Evolutionary conservation across 2,888 invertebrate species (phyloP).

Genomic region (Parnassius apollo): DNA sequence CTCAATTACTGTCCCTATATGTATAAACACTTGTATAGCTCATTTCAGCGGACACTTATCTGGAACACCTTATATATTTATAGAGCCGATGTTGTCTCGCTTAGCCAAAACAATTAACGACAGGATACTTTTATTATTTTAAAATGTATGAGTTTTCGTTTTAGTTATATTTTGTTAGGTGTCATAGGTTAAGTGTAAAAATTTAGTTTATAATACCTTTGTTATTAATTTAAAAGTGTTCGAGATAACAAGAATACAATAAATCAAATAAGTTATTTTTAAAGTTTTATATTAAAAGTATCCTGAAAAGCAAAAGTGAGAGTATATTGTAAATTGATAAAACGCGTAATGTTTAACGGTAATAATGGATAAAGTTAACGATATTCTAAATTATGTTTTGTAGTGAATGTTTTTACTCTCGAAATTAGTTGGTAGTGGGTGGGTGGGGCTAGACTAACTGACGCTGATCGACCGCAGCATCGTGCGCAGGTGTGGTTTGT

Average conservation of each 20-base stretch:
- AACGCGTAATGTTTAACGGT: conserved; percentile 37
- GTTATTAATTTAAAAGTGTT: conserved; percentile 7
- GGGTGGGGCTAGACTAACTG: neutral
- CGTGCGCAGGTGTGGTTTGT: neutral
- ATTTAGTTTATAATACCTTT: conserved; percentile 5
- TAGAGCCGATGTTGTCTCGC: conserved; percentile 12
- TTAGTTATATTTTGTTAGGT: conserved; percentile 9
- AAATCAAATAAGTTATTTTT: conserved; percentile 1
- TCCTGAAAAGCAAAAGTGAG: conserved; percentile 58
- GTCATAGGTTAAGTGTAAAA: conserved; percentile 7
- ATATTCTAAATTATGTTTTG: conserved; percentile 72
- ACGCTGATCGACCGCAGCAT: conserved; percentile 12
- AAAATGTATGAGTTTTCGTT: conserved; percentile 1
- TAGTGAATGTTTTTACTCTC: conserved; percentile 68
- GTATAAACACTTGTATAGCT: conserved; percentile 14
- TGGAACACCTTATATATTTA: neutral
- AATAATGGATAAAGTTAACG: conserved; percentile 47
- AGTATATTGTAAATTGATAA: conserved; percentile 48
- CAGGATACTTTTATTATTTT: conserved; percentile 23
- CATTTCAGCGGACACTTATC: conserved; percentile 5
- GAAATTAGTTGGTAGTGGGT: conserved; percentile 44
- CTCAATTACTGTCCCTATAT: conserved; percentile 57
- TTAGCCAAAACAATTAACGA: conserved; percentile 9
- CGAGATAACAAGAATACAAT: conserved; percentile 9
- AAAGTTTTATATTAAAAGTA: conserved; percentile 44